Percentiles rank a stretch among this genome's conserved stretches.
phyloP scores from a whole-genome alignment of 2,888 invertebrate genomes.

The Hirtodrosophila confusa region DNA sequence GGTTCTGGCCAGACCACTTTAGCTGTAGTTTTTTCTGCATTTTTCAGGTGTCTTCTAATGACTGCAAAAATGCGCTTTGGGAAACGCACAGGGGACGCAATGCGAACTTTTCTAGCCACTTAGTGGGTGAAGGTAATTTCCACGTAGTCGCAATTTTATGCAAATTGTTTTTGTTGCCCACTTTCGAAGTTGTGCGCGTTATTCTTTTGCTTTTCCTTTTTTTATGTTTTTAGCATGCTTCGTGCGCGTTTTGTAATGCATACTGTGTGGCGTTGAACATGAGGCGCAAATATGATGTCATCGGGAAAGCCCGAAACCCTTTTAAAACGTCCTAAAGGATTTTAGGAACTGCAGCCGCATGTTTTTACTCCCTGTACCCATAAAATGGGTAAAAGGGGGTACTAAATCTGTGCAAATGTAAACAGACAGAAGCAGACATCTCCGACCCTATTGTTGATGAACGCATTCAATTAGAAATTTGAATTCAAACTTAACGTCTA shows the following conservation, averaged over 20 bases:
- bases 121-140: conserved; percentile 68
- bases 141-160: conserved; percentile 67
- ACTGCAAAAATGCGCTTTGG: conserved; percentile 68
- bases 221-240: background rate
- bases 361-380: no score
- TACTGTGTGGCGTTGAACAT: background rate
- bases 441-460: no score
- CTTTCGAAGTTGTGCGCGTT: conserved; percentile 32
- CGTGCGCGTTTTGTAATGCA: conserved; percentile 5
- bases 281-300: conserved; percentile 43
- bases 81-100: conserved; percentile 31
- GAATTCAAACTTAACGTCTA: no score
- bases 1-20: conserved; percentile 43
- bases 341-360: no score
- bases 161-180: conserved; percentile 61
- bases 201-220: background rate
- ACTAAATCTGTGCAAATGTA: no score
- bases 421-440: no score
- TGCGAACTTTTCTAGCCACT: conserved; percentile 49
- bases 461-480: no score
- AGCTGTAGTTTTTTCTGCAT: conserved; percentile 40
- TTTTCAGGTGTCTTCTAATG: conserved; percentile 68
- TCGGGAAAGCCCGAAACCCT: conserved; percentile 8
- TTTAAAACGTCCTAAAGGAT: background rate
- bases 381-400: no score